These are phyloP conservation scores for Myocastor coypus DNA, from an alignment of 2,113 vertebrate species.

Conservation along the genomic window DNA sequence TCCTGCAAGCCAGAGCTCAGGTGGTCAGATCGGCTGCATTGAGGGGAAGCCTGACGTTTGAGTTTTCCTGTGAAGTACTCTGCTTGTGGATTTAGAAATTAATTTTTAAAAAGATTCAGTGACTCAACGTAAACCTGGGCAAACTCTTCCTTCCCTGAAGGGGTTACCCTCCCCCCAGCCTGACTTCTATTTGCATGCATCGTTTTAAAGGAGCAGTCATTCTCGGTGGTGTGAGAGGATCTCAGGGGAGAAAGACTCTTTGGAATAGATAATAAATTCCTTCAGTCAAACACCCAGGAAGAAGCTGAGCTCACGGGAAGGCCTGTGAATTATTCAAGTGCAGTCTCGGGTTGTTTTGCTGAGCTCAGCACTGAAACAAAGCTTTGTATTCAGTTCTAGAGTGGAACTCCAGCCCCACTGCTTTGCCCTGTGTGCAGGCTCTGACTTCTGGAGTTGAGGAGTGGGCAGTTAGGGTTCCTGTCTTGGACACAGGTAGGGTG, in stretches of 20 bases:
- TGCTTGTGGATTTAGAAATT: neutral
- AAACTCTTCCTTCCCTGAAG: neutral
- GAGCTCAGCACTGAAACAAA: neutral
- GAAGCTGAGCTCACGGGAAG: neutral
- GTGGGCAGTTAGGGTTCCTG: no score
- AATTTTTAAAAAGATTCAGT: neutral
- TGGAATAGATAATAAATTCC: neutral
- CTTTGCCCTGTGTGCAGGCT: neutral
- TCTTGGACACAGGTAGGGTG: rapidly evolving
- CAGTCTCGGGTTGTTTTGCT: neutral
- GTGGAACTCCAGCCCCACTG: neutral
- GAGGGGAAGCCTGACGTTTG: neutral
- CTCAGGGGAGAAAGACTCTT: neutral
- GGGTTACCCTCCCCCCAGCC: neutral
- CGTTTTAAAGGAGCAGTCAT: neutral
- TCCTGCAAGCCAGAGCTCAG: neutral
- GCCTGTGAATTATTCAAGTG: neutral
- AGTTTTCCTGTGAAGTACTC: neutral
- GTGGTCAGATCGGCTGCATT: neutral
- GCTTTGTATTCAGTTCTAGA: neutral
- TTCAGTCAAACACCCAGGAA: neutral
- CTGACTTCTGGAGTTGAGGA: neutral
- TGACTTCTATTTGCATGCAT: neutral
- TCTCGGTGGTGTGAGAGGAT: neutral
- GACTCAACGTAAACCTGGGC: neutral